phyloP scores from a whole-genome alignment of 1,140 invertebrate genomes.

The Uloborus diversus region DNA sequence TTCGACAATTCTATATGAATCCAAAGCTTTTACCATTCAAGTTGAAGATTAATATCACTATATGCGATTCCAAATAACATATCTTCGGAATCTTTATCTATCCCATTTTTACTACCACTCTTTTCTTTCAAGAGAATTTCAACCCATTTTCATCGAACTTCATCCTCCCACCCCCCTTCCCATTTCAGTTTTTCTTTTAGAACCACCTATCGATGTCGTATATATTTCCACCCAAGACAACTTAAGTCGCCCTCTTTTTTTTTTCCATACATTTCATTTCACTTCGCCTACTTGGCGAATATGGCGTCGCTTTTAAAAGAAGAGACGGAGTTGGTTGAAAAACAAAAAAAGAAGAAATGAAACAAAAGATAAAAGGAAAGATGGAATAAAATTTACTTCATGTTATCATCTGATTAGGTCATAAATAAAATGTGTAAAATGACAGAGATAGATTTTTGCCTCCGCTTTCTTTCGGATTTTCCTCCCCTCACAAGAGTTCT shows the following conservation, averaged over 20 bases:
- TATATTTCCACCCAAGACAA: conserved; percentile 21
- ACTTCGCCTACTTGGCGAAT: conserved; percentile 33
- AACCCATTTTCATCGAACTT: conserved; percentile 48
- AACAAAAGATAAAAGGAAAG: conserved; percentile 3
- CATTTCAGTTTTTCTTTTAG: neutral
- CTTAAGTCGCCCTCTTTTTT: conserved; percentile 34
- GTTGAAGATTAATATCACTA: conserved; percentile 43
- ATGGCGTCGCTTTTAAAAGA: conserved; percentile 4
- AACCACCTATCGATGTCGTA: conserved; percentile 17
- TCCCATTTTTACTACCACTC: neutral
- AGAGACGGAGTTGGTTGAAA: too few relatives aligned
- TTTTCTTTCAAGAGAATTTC: conserved; percentile 36
- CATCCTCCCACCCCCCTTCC: neutral
- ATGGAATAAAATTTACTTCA: conserved; percentile 45
- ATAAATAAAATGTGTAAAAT: conserved; percentile 40
- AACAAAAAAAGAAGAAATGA: neutral
- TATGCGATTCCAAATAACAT: conserved; percentile 40
- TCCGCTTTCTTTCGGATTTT: neutral
- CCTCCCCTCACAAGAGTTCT: neutral
- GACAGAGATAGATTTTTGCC: conserved; percentile 29
- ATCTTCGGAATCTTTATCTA: conserved; percentile 41
- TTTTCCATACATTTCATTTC: conserved; percentile 3
- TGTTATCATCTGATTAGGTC: conserved; percentile 43
- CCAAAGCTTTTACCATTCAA: too few relatives aligned
- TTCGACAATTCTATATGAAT: too few relatives aligned